Base-by-base conservation (phyloP, 2,888 invertebrate genomes). In the Rotaria macrura region DNA sequence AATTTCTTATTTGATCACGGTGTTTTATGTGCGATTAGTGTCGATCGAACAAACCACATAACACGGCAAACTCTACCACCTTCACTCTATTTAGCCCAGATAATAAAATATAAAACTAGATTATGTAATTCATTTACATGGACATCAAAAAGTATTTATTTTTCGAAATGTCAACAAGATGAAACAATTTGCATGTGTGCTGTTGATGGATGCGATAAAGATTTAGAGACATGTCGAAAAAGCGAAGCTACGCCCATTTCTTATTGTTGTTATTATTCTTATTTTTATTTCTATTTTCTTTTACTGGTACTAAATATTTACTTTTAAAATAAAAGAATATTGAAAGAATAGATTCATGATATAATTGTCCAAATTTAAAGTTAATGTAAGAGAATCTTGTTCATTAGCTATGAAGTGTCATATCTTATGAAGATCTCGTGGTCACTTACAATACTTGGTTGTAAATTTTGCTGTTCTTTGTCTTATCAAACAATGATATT, bases 61-160 rank as follows among this genome's bases (percentile, higher is more conserved):
- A 79, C 43, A 79, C 40, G 79, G n/a, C 79, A 79, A n/a, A 43
- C 43, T 79, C 43, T 79, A 79, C 43, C 79, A 79, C 79, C 79
- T n/a, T 43, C 43, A 43, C 2, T 79, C 20, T 79, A 79, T 43
- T 43, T 14, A 2, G 40, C 40, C 4, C n/a, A 79, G 25, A n/a
- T 79, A 43, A 79, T n/a, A 3, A 43, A 79, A 43, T 43, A 10
- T 40, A 40, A 43, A 79, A 43, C n/a, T 0, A 43, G 7, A 7
- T 10, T 43, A 38, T 79, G 79, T 7, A 43, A 40, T 1, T 43
- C 40, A 43, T 79, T n/a, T 43, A 79, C 79, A n/a, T 79, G n/a
- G 40, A 43, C n/a, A 79, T 79, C 79, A 14, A 79, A 79, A 43
- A 79, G 43, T 43, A 43, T 79, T 10, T 79, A 79, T 79, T 79